Base-by-base conservation (phyloP, 2,888 invertebrate species). In the Noctua pronuba region DNA sequence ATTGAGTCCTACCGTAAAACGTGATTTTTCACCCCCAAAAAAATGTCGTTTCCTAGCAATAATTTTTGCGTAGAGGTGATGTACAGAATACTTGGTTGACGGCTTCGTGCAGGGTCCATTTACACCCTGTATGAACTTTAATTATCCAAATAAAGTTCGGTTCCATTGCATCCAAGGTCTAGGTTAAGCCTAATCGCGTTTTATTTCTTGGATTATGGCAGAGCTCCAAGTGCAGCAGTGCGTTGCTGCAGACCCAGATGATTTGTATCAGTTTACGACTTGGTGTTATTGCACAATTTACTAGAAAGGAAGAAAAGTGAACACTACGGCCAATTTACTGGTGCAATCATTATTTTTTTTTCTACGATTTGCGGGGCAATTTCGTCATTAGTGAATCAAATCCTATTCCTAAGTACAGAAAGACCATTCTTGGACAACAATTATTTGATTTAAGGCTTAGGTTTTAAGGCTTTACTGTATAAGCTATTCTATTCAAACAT, bases 401-500 rank as follows among this genome's bases (percentile, higher is more conserved):
- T 38, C 35, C 52, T 60, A 21, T 58, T 58, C 55, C 55, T 58
- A 58, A 55, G 10, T n/a, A 64, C 13, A 31, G 35, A 69, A 79
- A 38, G 65, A 31, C 75, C 55, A 68, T 64, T 67, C 58, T 62
- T 68, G 79, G 58, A 31, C 44, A 31, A 52, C 52, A 62, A 75
- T 73, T 60, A 75, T 46, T 71, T 60, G 58, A 68, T 67, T 71
- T 52, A 65, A 75, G n/a, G n/a, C n/a, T n/a, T n/a, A n/a, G n/a
- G n/a, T 52, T 72, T 68, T 55, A 76, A 77, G 41, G 60, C 24
- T 67, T 16, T 28, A 69, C 64, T 52, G 55, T 55, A n/a, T 16
- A 52, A 38, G 5, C 38, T 52, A 31, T 73, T 80, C 72, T 67
- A 60, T 75, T 71, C 60, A 64, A 72, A 84, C 60, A 46, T 74